phyloP scores from a whole-genome alignment of 1,140 invertebrate species.

The Meteorus sp. region DNA sequence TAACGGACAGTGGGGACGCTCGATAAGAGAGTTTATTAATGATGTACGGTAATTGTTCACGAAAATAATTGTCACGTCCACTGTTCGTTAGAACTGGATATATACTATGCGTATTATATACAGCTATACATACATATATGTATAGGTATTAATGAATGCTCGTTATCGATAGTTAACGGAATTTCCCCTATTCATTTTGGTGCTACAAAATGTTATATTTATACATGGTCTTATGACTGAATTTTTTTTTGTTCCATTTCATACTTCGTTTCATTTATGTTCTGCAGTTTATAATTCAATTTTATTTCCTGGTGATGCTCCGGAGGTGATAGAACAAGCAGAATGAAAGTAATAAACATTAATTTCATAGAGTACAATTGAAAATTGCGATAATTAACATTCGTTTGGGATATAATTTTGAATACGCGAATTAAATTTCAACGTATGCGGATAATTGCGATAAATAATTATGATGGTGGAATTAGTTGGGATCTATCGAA shows the following conservation, averaged over 20 bases:
- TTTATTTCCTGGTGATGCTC: too few species aligned
- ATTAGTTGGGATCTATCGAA: too few species aligned
- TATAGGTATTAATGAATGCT: too few species aligned
- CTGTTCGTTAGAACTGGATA: constrained; percentile 17
- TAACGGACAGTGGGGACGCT: neutral
- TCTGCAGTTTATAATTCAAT: too few species aligned
- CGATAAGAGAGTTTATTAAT: constrained; percentile 20
- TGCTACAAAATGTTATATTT: too few species aligned
- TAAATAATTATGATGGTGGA: neutral
- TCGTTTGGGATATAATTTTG: neutral
- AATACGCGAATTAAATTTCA: too few species aligned
- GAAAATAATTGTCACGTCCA: neutral
- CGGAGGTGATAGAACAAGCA: too few species aligned
- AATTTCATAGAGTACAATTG: neutral
- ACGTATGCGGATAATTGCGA: neutral
- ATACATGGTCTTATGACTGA: too few species aligned
- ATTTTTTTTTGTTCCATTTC: too few species aligned
- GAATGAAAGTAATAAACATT: neutral
- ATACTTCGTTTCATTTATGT: too few species aligned
- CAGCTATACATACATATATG: too few species aligned
- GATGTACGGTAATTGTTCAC: constrained; percentile 3
- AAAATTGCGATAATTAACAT: neutral
- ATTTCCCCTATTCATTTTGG: neutral
- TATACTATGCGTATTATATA: too few species aligned
- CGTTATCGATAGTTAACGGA: constrained; percentile 16